Percentiles rank a stretch among this genome's conserved stretches.
Evolutionary conservation across 2,888 invertebrate genomes (phyloP).

Genomic region (Dimorphilus gyrociliatus): DNA sequence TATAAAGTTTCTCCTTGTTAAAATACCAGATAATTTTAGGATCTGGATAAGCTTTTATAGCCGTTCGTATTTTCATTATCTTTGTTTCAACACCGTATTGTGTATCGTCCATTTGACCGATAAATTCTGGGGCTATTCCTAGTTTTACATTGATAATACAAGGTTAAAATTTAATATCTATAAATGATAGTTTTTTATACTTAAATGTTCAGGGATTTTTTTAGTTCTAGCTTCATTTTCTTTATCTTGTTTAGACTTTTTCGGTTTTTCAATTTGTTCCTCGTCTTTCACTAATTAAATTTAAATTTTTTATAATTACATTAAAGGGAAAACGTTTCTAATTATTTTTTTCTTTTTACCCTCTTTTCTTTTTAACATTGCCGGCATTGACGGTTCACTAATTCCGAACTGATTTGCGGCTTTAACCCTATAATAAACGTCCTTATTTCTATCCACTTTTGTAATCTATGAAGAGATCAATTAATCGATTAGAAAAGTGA

Average conservation of each 20-base stretch:
- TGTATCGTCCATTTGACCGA: constrained; percentile 65
- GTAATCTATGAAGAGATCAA: too few species aligned
- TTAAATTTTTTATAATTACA: background rate
- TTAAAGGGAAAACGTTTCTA: background rate
- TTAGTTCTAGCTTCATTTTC: constrained; percentile 1
- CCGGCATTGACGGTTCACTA: constrained; percentile 74
- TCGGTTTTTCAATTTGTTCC: too few species aligned
- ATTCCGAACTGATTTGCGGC: constrained; percentile 92
- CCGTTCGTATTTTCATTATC: constrained; percentile 75
- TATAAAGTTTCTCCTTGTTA: constrained; percentile 48
- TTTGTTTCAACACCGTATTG: constrained; percentile 84
- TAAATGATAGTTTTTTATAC: too few species aligned
- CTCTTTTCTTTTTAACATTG: constrained; percentile 11
- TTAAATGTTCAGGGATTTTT: background rate
- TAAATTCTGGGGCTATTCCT: constrained; percentile 47
- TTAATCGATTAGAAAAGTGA: too few species aligned
- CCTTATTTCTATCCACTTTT: constrained; percentile 40
- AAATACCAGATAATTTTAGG: constrained; percentile 78
- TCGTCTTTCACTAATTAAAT: too few species aligned
- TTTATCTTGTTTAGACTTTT: background rate
- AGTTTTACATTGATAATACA: too few species aligned
- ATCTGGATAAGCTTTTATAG: constrained; percentile 87
- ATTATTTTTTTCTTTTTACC: constrained; percentile 6
- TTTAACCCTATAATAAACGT: constrained; percentile 83
- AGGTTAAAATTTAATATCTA: too few species aligned